A percentile compares a stretch with the other conserved stretches of the same genome.
These are phyloP conservation scores for Egretta garzetta DNA, from an alignment of 2,113 vertebrate species.

Conservation along the genomic window DNA sequence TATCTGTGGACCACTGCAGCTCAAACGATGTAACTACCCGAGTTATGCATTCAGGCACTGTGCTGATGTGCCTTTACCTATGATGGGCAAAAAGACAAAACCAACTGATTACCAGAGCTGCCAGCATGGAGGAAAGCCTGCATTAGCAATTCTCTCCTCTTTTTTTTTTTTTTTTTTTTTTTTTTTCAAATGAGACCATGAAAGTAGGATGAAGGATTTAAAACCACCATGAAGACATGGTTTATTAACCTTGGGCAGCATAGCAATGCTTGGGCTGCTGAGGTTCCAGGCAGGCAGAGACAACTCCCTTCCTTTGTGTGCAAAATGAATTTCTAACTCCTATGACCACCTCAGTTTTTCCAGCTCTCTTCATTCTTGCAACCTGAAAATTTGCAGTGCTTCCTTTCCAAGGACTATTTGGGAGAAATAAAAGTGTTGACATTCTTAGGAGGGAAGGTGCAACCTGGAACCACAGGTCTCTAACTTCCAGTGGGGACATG, in stretches of 20 bases:
- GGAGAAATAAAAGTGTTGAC: not conserved
- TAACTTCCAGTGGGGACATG: not conserved
- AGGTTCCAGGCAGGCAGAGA: not conserved
- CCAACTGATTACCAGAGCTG: not conserved
- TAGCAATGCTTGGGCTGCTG: fast-evolving
- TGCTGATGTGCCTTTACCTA: not conserved
- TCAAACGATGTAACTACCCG: not conserved
- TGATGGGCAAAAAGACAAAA: not conserved
- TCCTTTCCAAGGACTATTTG: not conserved
- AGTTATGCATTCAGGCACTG: not conserved
- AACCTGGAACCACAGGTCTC: not conserved
- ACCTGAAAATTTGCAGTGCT: not conserved
- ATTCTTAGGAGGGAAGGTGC: not conserved
- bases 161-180: not conserved
- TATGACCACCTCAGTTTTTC: not conserved
- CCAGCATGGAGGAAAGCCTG: not conserved
- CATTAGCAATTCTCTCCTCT: not conserved
- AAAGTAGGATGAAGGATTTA: not conserved
- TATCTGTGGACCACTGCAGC: not conserved
- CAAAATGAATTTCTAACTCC: not conserved
- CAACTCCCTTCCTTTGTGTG: not conserved
- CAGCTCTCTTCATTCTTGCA: not conserved
- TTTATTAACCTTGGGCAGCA: not conserved
- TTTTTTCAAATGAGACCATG: not conserved
- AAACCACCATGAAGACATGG: not conserved